phyloP scores from a whole-genome alignment of 2,888 invertebrate species.

The Oligia fasciuncula region DNA sequence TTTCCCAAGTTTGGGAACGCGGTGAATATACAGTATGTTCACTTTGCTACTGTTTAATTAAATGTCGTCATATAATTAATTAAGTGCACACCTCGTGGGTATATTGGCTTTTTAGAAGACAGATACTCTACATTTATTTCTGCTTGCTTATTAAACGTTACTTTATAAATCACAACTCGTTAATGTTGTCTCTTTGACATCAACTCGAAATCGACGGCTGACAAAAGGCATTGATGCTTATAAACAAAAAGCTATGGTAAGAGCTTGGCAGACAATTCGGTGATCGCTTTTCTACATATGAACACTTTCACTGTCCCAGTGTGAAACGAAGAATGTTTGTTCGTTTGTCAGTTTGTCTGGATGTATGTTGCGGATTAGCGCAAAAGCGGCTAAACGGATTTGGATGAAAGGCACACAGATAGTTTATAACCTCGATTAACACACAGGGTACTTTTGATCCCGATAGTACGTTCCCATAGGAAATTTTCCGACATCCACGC shows the following conservation, averaged over 20 bases:
- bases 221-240: neutral
- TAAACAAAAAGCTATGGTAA: neutral
- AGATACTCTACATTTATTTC: constrained; percentile 23
- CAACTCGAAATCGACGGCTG: neutral
- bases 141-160: neutral
- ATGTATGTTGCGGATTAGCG: neutral
- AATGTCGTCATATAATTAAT: constrained; percentile 55
- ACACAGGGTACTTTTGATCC: neutral
- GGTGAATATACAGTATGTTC: constrained; percentile 33
- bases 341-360: neutral
- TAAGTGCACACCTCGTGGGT: constrained; percentile 35
- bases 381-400: neutral
- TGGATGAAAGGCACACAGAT: neutral
- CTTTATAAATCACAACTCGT: constrained; percentile 5
- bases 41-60: constrained; percentile 58
- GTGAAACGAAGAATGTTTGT: neutral
- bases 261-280: neutral
- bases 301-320: neutral
- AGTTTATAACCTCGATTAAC: neutral
- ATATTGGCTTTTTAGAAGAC: constrained; percentile 27
- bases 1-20: constrained; percentile 45
- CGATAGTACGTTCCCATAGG: neutral
- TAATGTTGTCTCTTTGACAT: neutral
- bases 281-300: neutral
- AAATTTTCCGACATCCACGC: neutral